Evolutionary conservation across 2,113 vertebrate genomes (phyloP), one percentile per base, ranked within the genome.

Genomic region (Ibidorhyncha struthersii): DNA sequence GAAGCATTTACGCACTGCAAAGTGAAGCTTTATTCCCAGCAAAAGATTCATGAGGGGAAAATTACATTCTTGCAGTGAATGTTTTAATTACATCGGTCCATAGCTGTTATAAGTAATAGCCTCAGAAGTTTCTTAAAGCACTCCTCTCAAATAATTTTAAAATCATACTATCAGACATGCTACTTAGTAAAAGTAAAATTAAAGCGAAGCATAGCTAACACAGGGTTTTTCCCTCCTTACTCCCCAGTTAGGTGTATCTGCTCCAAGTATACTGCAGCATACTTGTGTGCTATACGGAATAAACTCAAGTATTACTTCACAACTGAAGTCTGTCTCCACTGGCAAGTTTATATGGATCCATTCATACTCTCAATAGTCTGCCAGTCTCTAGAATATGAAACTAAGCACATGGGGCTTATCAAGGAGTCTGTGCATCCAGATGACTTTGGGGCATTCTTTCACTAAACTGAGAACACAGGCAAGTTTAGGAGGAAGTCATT

Each of bases 211-310:
- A 43, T 8, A 83, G 47, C 30, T 38, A 78, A 29, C 15, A 53
- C 12, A 58, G 25, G 2, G 34, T 6, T 79, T 9, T 67, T 36
- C 34, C 53, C 12, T 34, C 76, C 15, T 41, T 18, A 10, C 14
- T 58, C 22, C 16, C 34, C 3, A 2, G 34, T 63, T 26, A 36
- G 0, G 0, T 4, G 7, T 23, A n/a, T 40, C 20, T 26, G 53
- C 53, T 82, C 16, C 43, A 93, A 63, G 30, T 12, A 29, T 5
- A 49, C 16, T 41, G 41, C 0, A 36, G 59, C 5, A 3, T 6
- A 47, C 27, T 47, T 55, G 9, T 20, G 10, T 16, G 30, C 11
- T 38, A 4, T 2, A 62, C 3, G 11, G 20, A 80, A 84, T 40
- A 41, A 74, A 58, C 32, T 43, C 10, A 3, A 50, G 14, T 10